Percentiles rank a stretch among this genome's conserved stretches.
phyloP scores from a whole-genome alignment of 2,113 vertebrate genomes.

The Istiophorus platypterus region DNA sequence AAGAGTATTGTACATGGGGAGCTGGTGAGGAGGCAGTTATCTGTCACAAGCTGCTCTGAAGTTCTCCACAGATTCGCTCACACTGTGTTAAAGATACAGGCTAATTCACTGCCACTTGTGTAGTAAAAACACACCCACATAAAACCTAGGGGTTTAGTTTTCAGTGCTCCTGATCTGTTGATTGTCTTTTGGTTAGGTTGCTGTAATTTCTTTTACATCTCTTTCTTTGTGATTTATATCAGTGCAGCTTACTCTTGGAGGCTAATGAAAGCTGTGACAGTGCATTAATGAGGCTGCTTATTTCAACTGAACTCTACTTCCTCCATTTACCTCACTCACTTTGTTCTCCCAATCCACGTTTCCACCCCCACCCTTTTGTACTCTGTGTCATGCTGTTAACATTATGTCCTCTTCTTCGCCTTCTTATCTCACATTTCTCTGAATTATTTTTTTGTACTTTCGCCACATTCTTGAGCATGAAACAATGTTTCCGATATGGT shows the following conservation, averaged over 20 bases:
- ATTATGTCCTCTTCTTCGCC: conserved; percentile 46
- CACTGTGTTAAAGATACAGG: conserved; percentile 23
- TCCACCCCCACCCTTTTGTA: conserved; percentile 45
- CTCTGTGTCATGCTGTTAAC: conserved; percentile 45
- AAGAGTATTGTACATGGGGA: neutral
- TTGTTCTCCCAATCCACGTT: conserved; percentile 50
- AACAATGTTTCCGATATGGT: conserved; percentile 27
- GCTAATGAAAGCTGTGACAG: conserved; percentile 91
- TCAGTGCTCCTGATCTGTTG: conserved; percentile 47
- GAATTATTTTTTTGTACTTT: conserved; percentile 8
- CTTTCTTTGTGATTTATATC: conserved; percentile 67
- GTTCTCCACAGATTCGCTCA: conserved; percentile 70
- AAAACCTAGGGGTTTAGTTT: conserved; percentile 12
- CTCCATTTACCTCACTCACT: conserved; percentile 60
- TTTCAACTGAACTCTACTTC: conserved; percentile 82
- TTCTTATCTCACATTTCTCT: conserved; percentile 44
- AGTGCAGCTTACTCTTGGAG: conserved; percentile 82
- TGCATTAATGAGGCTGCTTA: conserved; percentile 90
- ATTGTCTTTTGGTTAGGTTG: conserved; percentile 52
- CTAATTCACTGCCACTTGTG: conserved; percentile 26
- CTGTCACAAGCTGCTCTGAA: conserved; percentile 65
- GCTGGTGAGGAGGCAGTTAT: conserved; percentile 21
- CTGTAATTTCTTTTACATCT: conserved; percentile 60
- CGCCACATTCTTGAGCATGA: conserved; percentile 39
- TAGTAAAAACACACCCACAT: conserved; percentile 37